Base-by-base conservation (phyloP, 92 coral and sea anemone genomes). In the Epizoanthus rinbou region DNA sequence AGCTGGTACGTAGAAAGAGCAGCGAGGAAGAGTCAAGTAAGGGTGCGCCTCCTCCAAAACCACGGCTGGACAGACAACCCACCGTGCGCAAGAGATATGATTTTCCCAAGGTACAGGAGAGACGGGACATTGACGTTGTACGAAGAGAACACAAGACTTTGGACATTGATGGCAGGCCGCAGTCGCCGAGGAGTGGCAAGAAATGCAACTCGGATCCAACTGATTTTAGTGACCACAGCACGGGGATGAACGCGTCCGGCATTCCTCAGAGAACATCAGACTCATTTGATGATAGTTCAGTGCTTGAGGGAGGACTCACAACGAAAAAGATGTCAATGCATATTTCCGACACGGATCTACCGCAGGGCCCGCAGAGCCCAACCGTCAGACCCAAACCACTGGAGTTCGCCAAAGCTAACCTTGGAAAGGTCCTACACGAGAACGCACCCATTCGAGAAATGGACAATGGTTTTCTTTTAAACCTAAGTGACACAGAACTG, bases 141-240 rank as follows among this genome's bases (percentile, higher is more conserved):
- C 58, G 64, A 45, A 84, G 89, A 53, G 97, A 86, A 35, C 88
- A 82, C 45, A 79, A 78, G 21, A 59, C 39, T 11, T 47, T 86
- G 24, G 91, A 83, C 24, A 18, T 67, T 23, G 94, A 78, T 50
- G 85, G 89, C 23, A 62, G 57, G 9, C 13, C 24, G 22, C 33
- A n/a, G 31, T 84, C 92, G 28, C 85, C 85, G 22, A 67, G 54
- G 50, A 57, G 50, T 35, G 84, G 75, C 50, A 76, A 89, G 57
- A 93, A 93, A 67, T 93, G 97, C 80, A 93, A 91, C 81, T 93
- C 97, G 52, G 97, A 93, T 65, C 97, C 97, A 47, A 88, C 89
- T 2, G 86, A 88, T 39, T 57, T 91, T 16, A 83, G 80, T 25
- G 86, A 87, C 6, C 54, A 28, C 37, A 47, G 90, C 10, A 75